Evolutionary conservation across 1,140 invertebrate species (phyloP).

Genomic region (Megathymus violae): DNA sequence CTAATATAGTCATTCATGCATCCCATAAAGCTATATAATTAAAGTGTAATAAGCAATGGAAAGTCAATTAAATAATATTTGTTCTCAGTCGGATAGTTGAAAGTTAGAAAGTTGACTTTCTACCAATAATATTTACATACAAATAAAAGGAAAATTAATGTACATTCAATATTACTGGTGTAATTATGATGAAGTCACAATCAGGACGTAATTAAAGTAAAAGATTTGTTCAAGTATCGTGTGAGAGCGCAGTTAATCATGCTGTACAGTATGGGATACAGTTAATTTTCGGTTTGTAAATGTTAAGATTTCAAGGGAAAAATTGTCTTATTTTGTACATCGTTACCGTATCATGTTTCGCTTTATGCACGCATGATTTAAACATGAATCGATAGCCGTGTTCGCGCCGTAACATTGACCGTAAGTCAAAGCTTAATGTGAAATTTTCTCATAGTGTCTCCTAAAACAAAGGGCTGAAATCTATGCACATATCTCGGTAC

Average conservation of each 20-base stretch:
- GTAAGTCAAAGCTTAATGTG: slow-evolving; percentile 42
- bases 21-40: slow-evolving; percentile 39
- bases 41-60: slow-evolving; percentile 41
- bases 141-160: slow-evolving; percentile 47
- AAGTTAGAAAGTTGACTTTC: slow-evolving; percentile 47
- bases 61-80: slow-evolving; percentile 40
- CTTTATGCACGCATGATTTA: slow-evolving; percentile 3
- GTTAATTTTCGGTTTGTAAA: slow-evolving; percentile 14
- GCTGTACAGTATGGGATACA: background rate
- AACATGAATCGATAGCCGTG: slow-evolving; percentile 3
- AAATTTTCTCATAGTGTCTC: slow-evolving; percentile 48
- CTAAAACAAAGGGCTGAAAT: slow-evolving; percentile 60
- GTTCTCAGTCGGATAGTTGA: slow-evolving; percentile 39
- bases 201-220: slow-evolving; percentile 34
- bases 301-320: slow-evolving; percentile 13
- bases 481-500: slow-evolving; percentile 51
- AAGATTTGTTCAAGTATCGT: slow-evolving; percentile 36
- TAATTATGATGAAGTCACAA: slow-evolving; percentile 35
- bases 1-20: slow-evolving; percentile 18
- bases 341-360: background rate
- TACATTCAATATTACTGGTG: slow-evolving; percentile 36
- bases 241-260: slow-evolving; percentile 43
- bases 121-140: slow-evolving; percentile 41
- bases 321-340: slow-evolving; percentile 1
- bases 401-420: background rate